A percentile compares a stretch with the other conserved stretches of the same genome.
Evolutionary conservation across 2,888 invertebrate genomes (phyloP).

Genomic region (Oscheius onirici): DNA sequence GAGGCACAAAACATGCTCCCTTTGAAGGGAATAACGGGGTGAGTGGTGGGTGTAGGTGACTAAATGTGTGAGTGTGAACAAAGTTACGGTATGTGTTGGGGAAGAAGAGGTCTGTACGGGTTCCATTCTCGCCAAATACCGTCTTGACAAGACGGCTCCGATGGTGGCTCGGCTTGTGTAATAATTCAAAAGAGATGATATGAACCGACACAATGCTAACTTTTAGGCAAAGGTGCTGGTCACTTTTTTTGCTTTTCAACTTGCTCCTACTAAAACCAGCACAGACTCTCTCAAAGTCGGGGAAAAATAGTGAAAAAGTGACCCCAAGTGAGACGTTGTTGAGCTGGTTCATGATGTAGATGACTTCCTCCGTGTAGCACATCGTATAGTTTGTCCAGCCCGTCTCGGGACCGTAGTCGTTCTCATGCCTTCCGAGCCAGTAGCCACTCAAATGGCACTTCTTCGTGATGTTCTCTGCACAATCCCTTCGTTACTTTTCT

Average conservation of each 20-base stretch:
- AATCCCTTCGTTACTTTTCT: not conserved
- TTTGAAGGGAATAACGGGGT: not conserved
- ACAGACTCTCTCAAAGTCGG: too few relatives aligned
- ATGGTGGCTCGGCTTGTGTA: too few relatives aligned
- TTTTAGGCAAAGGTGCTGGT: too few relatives aligned
- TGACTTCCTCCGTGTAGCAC: slow-evolving; percentile 69
- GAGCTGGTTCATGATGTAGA: slow-evolving; percentile 67
- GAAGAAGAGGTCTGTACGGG: not conserved
- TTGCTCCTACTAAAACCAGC: too few relatives aligned
- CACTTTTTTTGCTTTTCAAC: too few relatives aligned
- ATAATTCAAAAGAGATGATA: too few relatives aligned
- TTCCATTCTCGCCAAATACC: too few relatives aligned
- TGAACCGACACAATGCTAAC: too few relatives aligned
- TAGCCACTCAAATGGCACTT: slow-evolving; percentile 64
- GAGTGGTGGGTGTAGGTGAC: not conserved
- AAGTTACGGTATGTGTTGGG: not conserved
- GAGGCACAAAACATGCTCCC: slow-evolving; percentile 23
- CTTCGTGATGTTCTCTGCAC: slow-evolving; percentile 65
- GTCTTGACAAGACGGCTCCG: too few relatives aligned
- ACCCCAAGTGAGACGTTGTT: slow-evolving; percentile 68
- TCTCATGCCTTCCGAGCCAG: slow-evolving; percentile 62
- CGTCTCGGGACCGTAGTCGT: slow-evolving; percentile 48
- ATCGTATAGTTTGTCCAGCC: slow-evolving; percentile 72
- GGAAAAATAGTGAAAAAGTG: not conserved
- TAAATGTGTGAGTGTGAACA: not conserved